phyloP scores from a whole-genome alignment of 2,888 invertebrate species.

The Chironomus tentans region DNA sequence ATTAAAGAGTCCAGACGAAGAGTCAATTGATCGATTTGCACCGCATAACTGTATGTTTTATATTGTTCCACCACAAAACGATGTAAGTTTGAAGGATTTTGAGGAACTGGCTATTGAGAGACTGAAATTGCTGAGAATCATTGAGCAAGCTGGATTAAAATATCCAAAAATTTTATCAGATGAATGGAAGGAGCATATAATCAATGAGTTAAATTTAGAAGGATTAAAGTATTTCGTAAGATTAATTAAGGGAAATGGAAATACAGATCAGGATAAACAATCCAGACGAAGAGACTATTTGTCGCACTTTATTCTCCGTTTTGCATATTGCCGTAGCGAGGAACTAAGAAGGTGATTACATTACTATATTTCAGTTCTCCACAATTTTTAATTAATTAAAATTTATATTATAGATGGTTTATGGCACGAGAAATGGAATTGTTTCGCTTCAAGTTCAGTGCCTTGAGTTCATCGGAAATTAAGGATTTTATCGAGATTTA shows the following conservation, averaged over 20 bases:
- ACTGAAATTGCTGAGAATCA: conserved; percentile 63
- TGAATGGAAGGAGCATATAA: conserved; percentile 58
- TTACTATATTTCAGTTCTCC: no score
- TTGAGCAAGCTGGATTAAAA: conserved; percentile 64
- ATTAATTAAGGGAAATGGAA: conserved; percentile 49
- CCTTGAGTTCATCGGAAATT: conserved; percentile 51
- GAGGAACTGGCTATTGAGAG: conserved; percentile 80
- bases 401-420: conserved; percentile 59
- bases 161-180: conserved; percentile 53
- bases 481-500: conserved; percentile 58
- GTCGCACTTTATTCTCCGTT: conserved; percentile 84
- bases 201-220: conserved; percentile 55
- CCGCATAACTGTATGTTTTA: conserved; percentile 75
- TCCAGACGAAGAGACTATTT: conserved; percentile 72
- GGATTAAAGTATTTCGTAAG: conserved; percentile 56
- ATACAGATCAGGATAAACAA: conserved; percentile 52
- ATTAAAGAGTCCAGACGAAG: conserved; percentile 1
- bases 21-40: neutral
- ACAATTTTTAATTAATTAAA: no score
- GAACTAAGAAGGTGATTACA: conserved; percentile 54
- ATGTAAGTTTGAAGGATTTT: conserved; percentile 72
- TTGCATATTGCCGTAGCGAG: conserved; percentile 83
- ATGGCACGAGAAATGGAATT: conserved; percentile 79
- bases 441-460: conserved; percentile 70
- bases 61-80: conserved; percentile 59